Percentiles rank a stretch among this genome's conserved stretches.
Conservation (phyloP, 1,140 invertebrate species). For the Heliconius himera region DNA sequence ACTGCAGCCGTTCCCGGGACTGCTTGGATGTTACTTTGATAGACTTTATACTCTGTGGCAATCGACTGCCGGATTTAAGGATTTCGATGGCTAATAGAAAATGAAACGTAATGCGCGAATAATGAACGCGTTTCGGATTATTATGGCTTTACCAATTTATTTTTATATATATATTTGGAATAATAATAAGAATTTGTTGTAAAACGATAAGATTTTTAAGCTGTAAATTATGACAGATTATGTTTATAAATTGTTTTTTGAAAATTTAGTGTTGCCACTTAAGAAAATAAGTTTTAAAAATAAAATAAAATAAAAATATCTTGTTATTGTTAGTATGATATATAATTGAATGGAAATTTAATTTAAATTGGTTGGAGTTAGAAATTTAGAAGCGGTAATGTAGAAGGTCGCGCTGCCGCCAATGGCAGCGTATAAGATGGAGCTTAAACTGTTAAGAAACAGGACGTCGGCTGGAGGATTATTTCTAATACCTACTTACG, state of each 20-base stretch:
- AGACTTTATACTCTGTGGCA: slow-evolving; percentile 41
- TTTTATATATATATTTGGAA: not conserved
- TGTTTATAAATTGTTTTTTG: not conserved
- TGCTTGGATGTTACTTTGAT: slow-evolving; percentile 40
- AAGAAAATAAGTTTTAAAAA: too few species aligned
- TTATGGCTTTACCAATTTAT: not conserved
- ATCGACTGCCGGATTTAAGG: slow-evolving; percentile 38
- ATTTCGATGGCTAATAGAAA: slow-evolving; percentile 36
- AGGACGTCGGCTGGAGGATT: slow-evolving; percentile 37
- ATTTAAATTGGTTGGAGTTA: not conserved
- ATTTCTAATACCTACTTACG: slow-evolving; percentile 39
- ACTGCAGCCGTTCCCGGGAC: slow-evolving; percentile 35
- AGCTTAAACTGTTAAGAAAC: slow-evolving; percentile 40
- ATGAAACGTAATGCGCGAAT: slow-evolving; percentile 35
- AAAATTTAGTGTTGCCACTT: not conserved
- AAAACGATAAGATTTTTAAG: not conserved
- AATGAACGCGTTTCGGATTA: slow-evolving; percentile 23
- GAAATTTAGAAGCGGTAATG: not conserved
- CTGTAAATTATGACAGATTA: not conserved
- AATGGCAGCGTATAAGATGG: slow-evolving; percentile 20
- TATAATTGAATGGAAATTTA: too few species aligned
- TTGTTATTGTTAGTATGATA: too few species aligned
- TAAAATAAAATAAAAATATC: too few species aligned
- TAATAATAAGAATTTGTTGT: not conserved
- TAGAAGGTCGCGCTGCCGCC: not conserved